Conservation (phyloP, 2,888 invertebrate genomes). For the Eucera pruinosa region DNA sequence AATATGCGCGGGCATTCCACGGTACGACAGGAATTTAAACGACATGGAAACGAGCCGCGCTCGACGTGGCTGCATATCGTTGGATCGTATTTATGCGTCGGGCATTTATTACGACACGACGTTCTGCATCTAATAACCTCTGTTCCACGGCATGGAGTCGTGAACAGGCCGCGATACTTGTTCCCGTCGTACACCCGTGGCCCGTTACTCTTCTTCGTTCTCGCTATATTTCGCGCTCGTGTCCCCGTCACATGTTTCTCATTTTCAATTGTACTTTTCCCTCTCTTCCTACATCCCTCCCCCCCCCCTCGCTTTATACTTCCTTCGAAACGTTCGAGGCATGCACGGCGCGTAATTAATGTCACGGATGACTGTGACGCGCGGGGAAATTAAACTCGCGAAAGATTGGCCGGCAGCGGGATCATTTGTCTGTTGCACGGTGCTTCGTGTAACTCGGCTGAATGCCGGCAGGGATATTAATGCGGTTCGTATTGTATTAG, state of each 20-base stretch:
- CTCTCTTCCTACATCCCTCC: too few relatives aligned
- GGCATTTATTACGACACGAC: slow-evolving; percentile 63
- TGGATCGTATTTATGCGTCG: slow-evolving; percentile 55
- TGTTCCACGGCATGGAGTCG: slow-evolving; percentile 27
- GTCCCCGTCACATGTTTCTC: slow-evolving; percentile 41
- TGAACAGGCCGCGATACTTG: slow-evolving; percentile 44
- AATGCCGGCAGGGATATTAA: slow-evolving; percentile 9
- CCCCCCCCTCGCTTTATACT: not conserved
- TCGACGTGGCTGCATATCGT: slow-evolving; percentile 38
- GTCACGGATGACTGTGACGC: slow-evolving; percentile 27
- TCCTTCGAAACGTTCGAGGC: slow-evolving; percentile 19
- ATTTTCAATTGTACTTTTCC: slow-evolving; percentile 37
- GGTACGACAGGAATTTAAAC: slow-evolving; percentile 52
- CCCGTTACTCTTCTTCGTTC: slow-evolving; percentile 36
- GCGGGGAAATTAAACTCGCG: slow-evolving; percentile 32
- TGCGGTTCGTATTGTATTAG: slow-evolving; percentile 12
- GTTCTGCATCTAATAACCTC: slow-evolving; percentile 61
- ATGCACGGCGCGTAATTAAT: slow-evolving; percentile 35
- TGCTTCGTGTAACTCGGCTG: slow-evolving; percentile 22
- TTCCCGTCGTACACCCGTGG: slow-evolving; percentile 22
- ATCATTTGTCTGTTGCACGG: slow-evolving; percentile 31
- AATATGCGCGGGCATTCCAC: slow-evolving; percentile 40
- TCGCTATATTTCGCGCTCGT: slow-evolving; percentile 17
- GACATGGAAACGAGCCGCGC: slow-evolving; percentile 56
- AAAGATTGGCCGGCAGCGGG: slow-evolving; percentile 31